Base-by-base conservation (phyloP, 2,888 invertebrate species). In the Drosophila basisetae region DNA sequence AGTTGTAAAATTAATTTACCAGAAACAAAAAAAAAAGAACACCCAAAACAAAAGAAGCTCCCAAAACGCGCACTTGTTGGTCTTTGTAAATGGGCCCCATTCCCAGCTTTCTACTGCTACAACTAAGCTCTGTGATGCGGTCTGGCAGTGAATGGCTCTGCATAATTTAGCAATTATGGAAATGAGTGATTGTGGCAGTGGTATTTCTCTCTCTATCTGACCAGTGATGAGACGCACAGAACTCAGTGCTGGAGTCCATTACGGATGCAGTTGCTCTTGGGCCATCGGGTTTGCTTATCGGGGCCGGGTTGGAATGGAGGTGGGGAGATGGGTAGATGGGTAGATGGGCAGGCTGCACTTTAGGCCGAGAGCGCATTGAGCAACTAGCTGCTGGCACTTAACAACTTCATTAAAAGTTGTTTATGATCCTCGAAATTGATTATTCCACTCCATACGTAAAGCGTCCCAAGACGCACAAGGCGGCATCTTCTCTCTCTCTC, bases 381-480 rank as follows among this genome's bases (percentile, higher is more conserved):
- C 78, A 86, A 82, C 89, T 86, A 84, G 87, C 86, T 86, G 83
- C 85, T 90, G 88, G 89, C 90, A 89, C 88, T 92, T 92, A 92
- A 92, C 92, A 91, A 92, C 92, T 92, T 92, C 92, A 92, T 92
- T 92, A 92, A 90, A 92, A 91, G 91, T 91, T 92, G 92, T 92
- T 92, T 92, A 92, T 92, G 91, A 92, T 91, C 91, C 91, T 92
- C 91, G 91, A 92, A 92, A 92, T 92, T 92, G 92, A 92, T 92
- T 92, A 92, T 91, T 89, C 90, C 89, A 90, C 90, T 90, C 88
- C 88, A 84, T 83, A 84, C 75, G 80, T 72, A 78, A 83, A 82
- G 81, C 83, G 83, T 82, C 78, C 73, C 80, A 73, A 72, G 79
- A 79, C 78, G 62, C 59, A 61, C 68, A 55, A 43, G 41, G 18